These are phyloP conservation scores for Larimichthys polyactis DNA, from an alignment of 2,113 vertebrate species.

Conservation along the genomic window DNA sequence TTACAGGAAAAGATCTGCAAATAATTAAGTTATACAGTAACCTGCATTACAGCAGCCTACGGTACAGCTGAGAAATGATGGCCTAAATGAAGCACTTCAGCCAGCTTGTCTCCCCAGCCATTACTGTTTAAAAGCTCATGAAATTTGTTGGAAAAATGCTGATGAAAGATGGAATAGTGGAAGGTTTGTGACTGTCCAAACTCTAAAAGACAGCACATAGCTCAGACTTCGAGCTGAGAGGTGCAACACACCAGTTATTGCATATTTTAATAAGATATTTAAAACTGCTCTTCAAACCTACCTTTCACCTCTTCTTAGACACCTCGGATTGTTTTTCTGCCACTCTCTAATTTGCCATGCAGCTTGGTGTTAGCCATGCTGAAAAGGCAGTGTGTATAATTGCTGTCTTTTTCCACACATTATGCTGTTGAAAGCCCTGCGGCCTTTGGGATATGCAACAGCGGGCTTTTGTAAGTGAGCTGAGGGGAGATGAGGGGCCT, in stretches of 20 bases:
- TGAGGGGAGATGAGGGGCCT: slow-evolving; percentile 32
- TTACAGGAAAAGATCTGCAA: slow-evolving; percentile 30
- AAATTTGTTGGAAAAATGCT: background rate
- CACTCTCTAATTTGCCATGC: slow-evolving; percentile 22
- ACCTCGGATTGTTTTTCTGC: slow-evolving; percentile 11
- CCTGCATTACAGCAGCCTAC: slow-evolving; percentile 15
- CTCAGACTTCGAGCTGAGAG: background rate
- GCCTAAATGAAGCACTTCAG: slow-evolving; percentile 5
- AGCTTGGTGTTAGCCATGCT: background rate
- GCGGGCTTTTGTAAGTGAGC: slow-evolving; percentile 34
- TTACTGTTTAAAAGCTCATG: slow-evolving; percentile 29
- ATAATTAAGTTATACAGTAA: slow-evolving; percentile 38
- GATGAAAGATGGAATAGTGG: background rate
- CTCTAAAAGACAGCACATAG: background rate
- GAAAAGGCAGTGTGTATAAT: slow-evolving; percentile 55
- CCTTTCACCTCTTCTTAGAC: slow-evolving; percentile 6
- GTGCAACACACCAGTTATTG: background rate
- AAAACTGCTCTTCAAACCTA: slow-evolving; percentile 9
- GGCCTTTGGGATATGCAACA: slow-evolving; percentile 51
- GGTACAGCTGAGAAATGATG: slow-evolving; percentile 7
- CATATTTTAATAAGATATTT: slow-evolving; percentile 2
- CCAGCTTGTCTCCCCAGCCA: background rate
- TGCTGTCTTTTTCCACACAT: slow-evolving; percentile 54
- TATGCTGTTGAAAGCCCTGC: slow-evolving; percentile 43
- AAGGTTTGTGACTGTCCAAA: slow-evolving; percentile 7